Conservation (phyloP, 2,888 invertebrate species). For the Empis livida region DNA sequence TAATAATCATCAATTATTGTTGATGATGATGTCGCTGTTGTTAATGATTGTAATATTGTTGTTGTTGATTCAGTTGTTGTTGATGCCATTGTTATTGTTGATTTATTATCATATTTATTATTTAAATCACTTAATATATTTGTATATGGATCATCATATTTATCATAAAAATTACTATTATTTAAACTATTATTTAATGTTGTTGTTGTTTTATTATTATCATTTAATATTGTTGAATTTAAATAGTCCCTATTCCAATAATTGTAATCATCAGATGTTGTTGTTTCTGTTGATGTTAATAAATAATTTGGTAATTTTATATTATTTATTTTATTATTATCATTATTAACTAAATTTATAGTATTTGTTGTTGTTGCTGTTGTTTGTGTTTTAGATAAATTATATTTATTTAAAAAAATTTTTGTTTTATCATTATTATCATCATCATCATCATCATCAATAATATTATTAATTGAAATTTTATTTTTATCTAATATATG, state of each 20-base stretch:
- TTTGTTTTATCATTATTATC: no score
- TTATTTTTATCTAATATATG: no score
- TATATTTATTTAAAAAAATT: no score
- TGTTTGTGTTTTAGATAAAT: no score
- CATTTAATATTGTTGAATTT: background rate
- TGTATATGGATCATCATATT: slow-evolving; percentile 1
- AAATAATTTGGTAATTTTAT: background rate
- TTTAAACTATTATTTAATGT: background rate
- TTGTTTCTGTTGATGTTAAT: background rate
- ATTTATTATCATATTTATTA: background rate
- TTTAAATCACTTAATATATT: background rate
- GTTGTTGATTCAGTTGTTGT: slow-evolving; percentile 3
- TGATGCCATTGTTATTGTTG: slow-evolving; percentile 6
- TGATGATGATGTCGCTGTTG: background rate
- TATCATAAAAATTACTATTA: background rate
- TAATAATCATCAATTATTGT: background rate
- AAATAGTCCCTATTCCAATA: background rate
- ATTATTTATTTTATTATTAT: no score
- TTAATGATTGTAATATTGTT: background rate
- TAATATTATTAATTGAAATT: no score
- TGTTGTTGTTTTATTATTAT: background rate
- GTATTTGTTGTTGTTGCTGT: no score
- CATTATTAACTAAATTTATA: no score
- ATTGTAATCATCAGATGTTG: slow-evolving; percentile 1
- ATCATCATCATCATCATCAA: no score